phyloP scores from a whole-genome alignment of 2,888 invertebrate species.

The Agrotis clavis region DNA sequence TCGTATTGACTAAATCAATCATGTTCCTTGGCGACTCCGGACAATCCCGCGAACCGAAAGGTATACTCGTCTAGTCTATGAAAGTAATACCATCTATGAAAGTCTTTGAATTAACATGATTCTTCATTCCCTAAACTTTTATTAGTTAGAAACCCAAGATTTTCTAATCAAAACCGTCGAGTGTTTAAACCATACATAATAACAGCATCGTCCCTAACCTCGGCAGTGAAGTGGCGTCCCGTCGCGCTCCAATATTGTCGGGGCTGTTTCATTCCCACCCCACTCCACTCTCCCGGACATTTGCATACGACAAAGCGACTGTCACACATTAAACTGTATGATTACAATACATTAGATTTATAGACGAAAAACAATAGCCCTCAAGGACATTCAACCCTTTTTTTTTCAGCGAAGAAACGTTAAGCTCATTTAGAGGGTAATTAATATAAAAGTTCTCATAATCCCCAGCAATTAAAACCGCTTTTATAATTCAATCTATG shows the following conservation, averaged over 20 bases:
- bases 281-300: conserved; percentile 80
- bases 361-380: conserved; percentile 86
- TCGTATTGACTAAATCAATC: too few relatives aligned
- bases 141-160: conserved; percentile 11
- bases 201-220: conserved; percentile 69
- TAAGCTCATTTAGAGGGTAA: conserved; percentile 88
- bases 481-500: conserved; percentile 67
- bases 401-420: conserved; percentile 79
- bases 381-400: conserved; percentile 83
- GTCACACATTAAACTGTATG: conserved; percentile 89
- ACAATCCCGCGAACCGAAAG: too few relatives aligned
- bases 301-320: conserved; percentile 89
- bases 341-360: conserved; percentile 90
- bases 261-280: conserved; percentile 83
- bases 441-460: conserved; percentile 89
- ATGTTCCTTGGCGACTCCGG: too few relatives aligned
- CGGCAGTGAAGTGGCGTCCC: conserved; percentile 83
- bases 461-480: conserved; percentile 84
- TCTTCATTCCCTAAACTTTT: not conserved
- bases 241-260: conserved; percentile 83
- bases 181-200: conserved; percentile 69
- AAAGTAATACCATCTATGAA: too few relatives aligned
- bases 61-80: too few relatives aligned
- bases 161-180: conserved; percentile 58
- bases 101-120: not conserved